Percentiles rank a stretch among this genome's conserved stretches.
These are phyloP conservation scores for Myanophis thanlyinensis DNA, from an alignment of 2,113 vertebrate genomes.

Conservation along the genomic window DNA sequence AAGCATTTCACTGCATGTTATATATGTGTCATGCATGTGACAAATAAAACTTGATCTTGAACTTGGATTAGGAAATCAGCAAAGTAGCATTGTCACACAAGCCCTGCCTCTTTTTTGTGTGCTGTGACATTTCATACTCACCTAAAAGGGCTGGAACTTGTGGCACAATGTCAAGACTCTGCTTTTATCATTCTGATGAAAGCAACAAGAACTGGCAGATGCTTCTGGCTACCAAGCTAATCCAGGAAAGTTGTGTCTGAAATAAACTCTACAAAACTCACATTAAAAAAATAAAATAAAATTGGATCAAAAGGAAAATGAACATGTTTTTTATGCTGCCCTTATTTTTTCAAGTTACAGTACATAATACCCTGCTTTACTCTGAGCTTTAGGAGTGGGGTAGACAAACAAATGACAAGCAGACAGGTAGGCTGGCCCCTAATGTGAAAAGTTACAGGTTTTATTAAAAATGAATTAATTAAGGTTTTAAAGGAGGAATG, in stretches of 20 bases:
- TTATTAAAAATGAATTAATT: conserved; percentile 28
- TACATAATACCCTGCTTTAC: not conserved
- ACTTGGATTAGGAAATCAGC: not conserved
- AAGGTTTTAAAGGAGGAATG: conserved; percentile 2
- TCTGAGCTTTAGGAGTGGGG: not conserved
- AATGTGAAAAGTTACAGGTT: conserved; percentile 9
- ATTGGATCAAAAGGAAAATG: conserved; percentile 22
- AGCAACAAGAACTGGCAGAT: not conserved
- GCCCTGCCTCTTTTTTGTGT: not conserved
- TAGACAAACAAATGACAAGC: not conserved
- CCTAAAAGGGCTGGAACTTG: not conserved
- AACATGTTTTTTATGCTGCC: conserved; percentile 12
- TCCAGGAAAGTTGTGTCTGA: conserved; percentile 30
- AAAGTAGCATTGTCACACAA: not conserved
- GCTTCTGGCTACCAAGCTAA: conserved; percentile 1
- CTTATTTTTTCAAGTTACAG: not conserved
- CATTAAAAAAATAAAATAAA: not conserved
- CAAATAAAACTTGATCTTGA: no score
- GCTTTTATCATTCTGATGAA: no score
- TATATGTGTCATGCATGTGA: no score
- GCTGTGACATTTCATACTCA: not conserved
- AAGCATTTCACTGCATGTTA: no score
- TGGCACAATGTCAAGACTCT: not conserved
- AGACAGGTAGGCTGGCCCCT: not conserved
- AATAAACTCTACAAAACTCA: conserved; percentile 19